Conservation (phyloP, 2,888 invertebrate genomes). For the Tinea semifulvella region DNA sequence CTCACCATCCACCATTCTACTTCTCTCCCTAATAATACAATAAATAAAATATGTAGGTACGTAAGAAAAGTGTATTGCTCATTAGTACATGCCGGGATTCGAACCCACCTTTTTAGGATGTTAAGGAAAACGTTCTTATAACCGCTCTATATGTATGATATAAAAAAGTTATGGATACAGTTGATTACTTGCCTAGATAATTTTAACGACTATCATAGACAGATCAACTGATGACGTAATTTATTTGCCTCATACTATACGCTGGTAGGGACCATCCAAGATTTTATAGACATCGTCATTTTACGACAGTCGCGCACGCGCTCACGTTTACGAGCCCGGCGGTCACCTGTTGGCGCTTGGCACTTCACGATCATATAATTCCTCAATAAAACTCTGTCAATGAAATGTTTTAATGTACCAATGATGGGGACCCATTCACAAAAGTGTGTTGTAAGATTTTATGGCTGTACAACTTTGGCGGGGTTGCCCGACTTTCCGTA, state of each 20-base stretch:
- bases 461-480: neutral
- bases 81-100: too few relatives aligned
- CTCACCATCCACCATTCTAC: too few relatives aligned
- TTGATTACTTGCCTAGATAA: too few relatives aligned
- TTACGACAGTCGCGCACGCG: conserved; percentile 16
- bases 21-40: too few relatives aligned
- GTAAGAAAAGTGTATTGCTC: too few relatives aligned
- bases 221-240: neutral
- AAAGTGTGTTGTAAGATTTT: conserved; percentile 6
- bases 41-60: too few relatives aligned
- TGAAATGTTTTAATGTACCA: conserved; percentile 51
- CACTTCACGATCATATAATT: conserved; percentile 13
- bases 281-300: conserved; percentile 25
- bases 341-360: conserved; percentile 60
- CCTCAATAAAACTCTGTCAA: conserved; percentile 51
- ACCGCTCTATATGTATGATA: too few relatives aligned
- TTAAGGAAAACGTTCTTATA: too few relatives aligned
- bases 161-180: too few relatives aligned
- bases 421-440: conserved; percentile 47
- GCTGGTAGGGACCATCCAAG: conserved; percentile 12
- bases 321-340: conserved; percentile 32
- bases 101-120: too few relatives aligned
- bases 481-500: neutral
- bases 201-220: too few relatives aligned
- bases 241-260: too few relatives aligned